A percentile compares a stretch with the other conserved stretches of the same genome.
Evolutionary conservation across 2,888 invertebrate species (phyloP).

Genomic region (Mesochorus sp.): DNA sequence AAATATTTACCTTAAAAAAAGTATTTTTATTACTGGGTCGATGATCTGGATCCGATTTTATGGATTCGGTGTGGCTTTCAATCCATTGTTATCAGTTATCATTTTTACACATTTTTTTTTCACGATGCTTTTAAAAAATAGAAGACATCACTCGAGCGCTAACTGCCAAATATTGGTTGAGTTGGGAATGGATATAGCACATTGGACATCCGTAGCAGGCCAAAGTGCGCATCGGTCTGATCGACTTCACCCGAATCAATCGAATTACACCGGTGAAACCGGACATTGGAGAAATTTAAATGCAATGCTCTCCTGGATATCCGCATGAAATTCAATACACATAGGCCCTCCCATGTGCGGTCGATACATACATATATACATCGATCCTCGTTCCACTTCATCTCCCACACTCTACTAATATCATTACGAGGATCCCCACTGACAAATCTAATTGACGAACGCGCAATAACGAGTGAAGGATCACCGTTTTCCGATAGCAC

Average conservation of each 20-base stretch:
- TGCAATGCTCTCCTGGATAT: conserved; percentile 68
- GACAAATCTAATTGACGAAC: conserved; percentile 78
- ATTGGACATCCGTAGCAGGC: conserved; percentile 1
- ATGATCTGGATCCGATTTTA: too few relatives aligned
- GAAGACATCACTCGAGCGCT: too few relatives aligned
- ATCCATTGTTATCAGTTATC: too few relatives aligned
- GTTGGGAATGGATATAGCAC: too few relatives aligned
- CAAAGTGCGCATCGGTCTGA: conserved; percentile 27
- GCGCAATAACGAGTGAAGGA: conserved; percentile 74
- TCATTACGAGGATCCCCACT: conserved; percentile 70
- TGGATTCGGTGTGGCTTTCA: too few relatives aligned
- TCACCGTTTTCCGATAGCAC: conserved; percentile 55
- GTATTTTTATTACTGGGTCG: too few relatives aligned
- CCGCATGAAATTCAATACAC: conserved; percentile 49
- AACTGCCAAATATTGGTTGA: too few relatives aligned
- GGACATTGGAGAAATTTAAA: conserved; percentile 76
- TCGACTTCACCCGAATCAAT: conserved; percentile 68
- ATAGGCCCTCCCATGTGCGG: conserved; percentile 5
- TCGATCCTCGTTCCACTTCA: conserved; percentile 17
- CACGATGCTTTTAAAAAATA: too few relatives aligned
- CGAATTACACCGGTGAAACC: conserved; percentile 68
- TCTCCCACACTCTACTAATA: conserved; percentile 67
- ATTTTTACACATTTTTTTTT: too few relatives aligned
- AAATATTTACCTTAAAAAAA: too few relatives aligned
- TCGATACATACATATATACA: conserved; percentile 33